Conservation (phyloP, 2,113 vertebrate genomes). For the Ifrita kowaldi region DNA sequence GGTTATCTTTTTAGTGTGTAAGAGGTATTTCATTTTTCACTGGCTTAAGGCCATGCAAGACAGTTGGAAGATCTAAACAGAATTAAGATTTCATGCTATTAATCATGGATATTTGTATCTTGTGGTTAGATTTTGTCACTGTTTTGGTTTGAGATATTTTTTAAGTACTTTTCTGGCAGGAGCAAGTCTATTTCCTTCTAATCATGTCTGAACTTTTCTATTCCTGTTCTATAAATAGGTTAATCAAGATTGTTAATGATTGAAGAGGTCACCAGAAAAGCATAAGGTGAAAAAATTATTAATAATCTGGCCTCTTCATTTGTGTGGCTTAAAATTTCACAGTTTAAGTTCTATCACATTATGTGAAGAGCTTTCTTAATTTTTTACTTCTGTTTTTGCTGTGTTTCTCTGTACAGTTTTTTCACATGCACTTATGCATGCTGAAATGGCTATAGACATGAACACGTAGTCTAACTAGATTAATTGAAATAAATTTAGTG, state of each 20-base stretch:
- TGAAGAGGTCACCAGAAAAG: not conserved
- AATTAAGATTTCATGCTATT: not conserved
- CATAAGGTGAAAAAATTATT: accelerated
- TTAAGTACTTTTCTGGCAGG: not conserved
- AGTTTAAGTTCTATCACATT: not conserved
- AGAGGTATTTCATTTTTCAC: not conserved
- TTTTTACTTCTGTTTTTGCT: not conserved
- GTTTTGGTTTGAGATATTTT: not conserved
- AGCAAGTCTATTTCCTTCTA: not conserved
- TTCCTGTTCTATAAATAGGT: not conserved
- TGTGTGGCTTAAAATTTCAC: not conserved
- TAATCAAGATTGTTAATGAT: not conserved
- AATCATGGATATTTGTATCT: not conserved
- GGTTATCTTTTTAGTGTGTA: not conserved
- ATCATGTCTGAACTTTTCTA: not conserved
- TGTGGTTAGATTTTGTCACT: not conserved
- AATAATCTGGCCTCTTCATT: not conserved
- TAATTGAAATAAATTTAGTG: not conserved
- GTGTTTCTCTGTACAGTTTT: not conserved
- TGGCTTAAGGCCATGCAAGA: not conserved
- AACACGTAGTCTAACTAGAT: not conserved
- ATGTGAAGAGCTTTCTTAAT: not conserved
- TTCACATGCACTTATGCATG: not conserved
- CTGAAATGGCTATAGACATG: not conserved
- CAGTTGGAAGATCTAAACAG: not conserved